Evolutionary conservation across 2,888 invertebrate species (phyloP).

Genomic region (Lasioglossum marginatum): DNA sequence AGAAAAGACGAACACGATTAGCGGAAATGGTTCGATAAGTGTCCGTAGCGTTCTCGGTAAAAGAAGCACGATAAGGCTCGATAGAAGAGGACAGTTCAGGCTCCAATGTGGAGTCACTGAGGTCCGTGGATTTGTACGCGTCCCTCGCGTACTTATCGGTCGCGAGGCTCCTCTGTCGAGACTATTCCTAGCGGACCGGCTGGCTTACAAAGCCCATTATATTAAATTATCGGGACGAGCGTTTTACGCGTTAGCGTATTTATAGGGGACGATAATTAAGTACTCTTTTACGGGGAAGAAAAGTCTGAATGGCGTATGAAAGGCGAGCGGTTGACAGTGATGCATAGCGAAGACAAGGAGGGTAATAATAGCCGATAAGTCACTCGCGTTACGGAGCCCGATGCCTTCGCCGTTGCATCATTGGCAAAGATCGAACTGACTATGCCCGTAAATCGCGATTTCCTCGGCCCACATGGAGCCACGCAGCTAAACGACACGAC

Average conservation of each 20-base stretch:
- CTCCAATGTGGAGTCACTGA: not conserved
- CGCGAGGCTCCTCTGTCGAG: not conserved
- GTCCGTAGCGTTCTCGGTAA: not conserved
- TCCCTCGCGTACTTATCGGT: conserved; percentile 1
- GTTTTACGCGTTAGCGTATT: conserved; percentile 53
- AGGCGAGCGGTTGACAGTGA: conserved; percentile 63
- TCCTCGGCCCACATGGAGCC: conserved; percentile 45
- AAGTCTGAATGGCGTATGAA: conserved; percentile 67
- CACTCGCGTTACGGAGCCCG: conserved; percentile 37
- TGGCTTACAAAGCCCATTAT: conserved; percentile 56
- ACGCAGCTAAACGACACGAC: not conserved
- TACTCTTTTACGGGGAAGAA: conserved; percentile 45
- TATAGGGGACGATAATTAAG: conserved; percentile 69
- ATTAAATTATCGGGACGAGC: conserved; percentile 57
- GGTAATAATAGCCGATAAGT: conserved; percentile 69
- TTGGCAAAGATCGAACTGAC: conserved; percentile 22
- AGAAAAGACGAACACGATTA: not conserved
- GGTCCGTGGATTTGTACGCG: not conserved
- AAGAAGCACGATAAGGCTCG: not conserved
- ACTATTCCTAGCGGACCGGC: conserved; percentile 13
- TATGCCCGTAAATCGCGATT: conserved; percentile 63
- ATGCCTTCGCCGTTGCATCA: conserved; percentile 54
- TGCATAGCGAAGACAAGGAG: conserved; percentile 63
- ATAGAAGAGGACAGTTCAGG: not conserved
- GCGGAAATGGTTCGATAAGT: conserved; percentile 7